Base-by-base conservation (phyloP, 1,140 invertebrate genomes). In the Drosophila auraria region DNA sequence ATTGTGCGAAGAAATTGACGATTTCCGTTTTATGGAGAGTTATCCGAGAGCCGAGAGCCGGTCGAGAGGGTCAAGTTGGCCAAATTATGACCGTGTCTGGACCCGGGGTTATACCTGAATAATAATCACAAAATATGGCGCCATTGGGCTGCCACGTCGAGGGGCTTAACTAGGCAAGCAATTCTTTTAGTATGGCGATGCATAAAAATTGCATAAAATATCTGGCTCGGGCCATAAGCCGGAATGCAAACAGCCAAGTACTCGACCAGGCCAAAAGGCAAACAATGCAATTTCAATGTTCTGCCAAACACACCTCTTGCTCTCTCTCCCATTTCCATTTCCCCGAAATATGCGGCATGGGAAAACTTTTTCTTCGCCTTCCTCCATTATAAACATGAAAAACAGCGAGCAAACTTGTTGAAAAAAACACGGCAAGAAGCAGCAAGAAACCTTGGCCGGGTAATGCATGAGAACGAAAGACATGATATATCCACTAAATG, bases 241-340 rank as follows among this genome's bases (percentile, higher is more conserved):
- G 73, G 62, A 81, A 79, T 81, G 78, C 84, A 87, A 89, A 89
- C 84, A 89, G 73, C 80, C 81, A 60, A 60, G 69, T 56, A 68
- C 54, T 53, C 65, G 47, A 49, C 66, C 45, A 66, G 79, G 84
- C 86, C 86, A 84, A 89, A 87, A 89, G 81, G 74, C 81, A 89
- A 89, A 90, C 86, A 89, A 87, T 87, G 84, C 84, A 84, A 79
- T 83, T 69, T 87, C 80, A 57, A 57, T 76, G 71, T 73, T 73
- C 68, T 51, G 23, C 23, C 36, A 63, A 54, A 53, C 49, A 49
- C 59, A 40, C 49, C 17, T 49, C 27, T n/a, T n/a, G n/a, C n/a
- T 15, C 20, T 23, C 33, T 15, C 17, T 8, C 44, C 23, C 20
- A 36, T 14, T 17, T 44, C 11, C 27, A 45, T n/a, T 47, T 42